Conservation (phyloP, 2,113 vertebrate species). For the Lepus europaeus region DNA sequence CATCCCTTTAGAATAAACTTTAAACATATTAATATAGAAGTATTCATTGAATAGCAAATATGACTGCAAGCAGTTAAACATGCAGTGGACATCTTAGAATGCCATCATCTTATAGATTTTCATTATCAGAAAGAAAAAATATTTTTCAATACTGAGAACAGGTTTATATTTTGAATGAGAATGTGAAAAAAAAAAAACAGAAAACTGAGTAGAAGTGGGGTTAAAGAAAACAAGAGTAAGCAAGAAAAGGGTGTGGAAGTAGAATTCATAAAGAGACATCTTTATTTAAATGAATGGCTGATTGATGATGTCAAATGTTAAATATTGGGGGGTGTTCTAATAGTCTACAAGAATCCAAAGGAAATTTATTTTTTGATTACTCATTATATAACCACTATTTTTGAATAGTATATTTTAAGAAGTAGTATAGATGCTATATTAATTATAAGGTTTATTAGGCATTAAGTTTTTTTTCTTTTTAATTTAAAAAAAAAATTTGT, state of each 20-base stretch:
- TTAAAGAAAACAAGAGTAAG: background rate
- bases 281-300: slow-evolving; percentile 42
- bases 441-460: slow-evolving; percentile 55
- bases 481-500: no score
- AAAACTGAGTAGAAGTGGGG: slow-evolving; percentile 12
- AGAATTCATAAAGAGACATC: background rate
- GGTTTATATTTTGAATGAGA: slow-evolving; percentile 44
- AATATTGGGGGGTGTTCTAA: background rate
- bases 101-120: background rate
- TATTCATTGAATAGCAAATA: background rate
- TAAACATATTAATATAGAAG: slow-evolving; percentile 26
- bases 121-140: slow-evolving; percentile 41
- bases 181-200: background rate
- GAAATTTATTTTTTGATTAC: slow-evolving; percentile 41
- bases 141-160: slow-evolving; percentile 37
- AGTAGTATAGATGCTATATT: slow-evolving; percentile 31
- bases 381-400: slow-evolving; percentile 30
- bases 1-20: slow-evolving; percentile 43
- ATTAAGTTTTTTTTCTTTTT: slow-evolving; percentile 33
- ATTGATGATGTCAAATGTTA: background rate
- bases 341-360: background rate
- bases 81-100: background rate
- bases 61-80: background rate
- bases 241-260: background rate
- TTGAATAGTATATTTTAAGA: slow-evolving; percentile 55